Conservation (phyloP, 2,797 vertebrate genomes). For the Uromys caudimaculatus region DNA sequence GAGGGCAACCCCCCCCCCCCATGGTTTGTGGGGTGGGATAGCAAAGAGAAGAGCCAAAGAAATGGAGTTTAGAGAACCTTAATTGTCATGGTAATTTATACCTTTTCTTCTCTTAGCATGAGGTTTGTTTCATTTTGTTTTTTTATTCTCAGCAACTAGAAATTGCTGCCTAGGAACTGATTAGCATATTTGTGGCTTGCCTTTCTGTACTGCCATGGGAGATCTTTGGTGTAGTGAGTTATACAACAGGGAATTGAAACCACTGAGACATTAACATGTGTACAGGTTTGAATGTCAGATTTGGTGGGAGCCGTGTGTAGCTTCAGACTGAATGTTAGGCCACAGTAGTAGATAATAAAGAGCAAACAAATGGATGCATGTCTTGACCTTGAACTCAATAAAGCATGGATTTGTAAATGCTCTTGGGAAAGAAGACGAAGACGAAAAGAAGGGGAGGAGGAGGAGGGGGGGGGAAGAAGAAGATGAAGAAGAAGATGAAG, state of each 20-base stretch:
- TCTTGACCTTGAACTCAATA: background rate
- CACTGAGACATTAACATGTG: background rate
- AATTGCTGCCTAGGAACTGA: background rate
- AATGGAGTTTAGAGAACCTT: background rate
- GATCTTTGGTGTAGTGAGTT: background rate
- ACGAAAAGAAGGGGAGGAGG: too few species aligned
- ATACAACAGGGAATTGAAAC: background rate
- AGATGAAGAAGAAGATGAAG: too few species aligned
- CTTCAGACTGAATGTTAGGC: background rate
- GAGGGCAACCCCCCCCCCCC: background rate
- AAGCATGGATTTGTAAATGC: background rate
- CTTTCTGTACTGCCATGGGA: conserved; percentile 33
- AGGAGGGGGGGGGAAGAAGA: too few species aligned
- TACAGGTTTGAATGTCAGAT: background rate
- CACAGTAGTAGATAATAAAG: background rate
- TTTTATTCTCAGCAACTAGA: background rate
- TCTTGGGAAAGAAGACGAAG: background rate
- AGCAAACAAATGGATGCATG: background rate
- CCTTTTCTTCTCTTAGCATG: background rate
- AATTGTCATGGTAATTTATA: background rate
- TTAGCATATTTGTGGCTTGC: background rate
- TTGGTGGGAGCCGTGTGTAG: background rate
- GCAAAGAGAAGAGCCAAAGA: conserved; percentile 7
- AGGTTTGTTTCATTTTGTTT: background rate
- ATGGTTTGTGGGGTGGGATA: background rate